Conservation (phyloP, 2,113 vertebrate genomes). For the Clarias batrachus region DNA sequence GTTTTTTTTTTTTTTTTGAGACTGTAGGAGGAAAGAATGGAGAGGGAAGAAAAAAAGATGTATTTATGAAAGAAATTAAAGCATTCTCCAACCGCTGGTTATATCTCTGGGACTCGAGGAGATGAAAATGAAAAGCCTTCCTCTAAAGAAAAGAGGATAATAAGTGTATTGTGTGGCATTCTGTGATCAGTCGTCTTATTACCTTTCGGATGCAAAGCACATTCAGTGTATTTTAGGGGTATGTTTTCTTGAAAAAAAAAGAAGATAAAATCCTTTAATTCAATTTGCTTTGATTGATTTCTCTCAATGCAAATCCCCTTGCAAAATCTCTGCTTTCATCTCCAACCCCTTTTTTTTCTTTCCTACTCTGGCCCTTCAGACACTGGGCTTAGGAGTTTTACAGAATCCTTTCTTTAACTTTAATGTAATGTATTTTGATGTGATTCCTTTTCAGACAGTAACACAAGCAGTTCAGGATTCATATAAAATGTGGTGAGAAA, state of each 20-base stretch:
- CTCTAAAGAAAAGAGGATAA: conserved; percentile 13
- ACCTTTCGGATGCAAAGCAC: background rate
- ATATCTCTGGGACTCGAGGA: conserved; percentile 54
- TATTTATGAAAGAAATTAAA: conserved; percentile 17
- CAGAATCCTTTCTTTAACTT: conserved; percentile 25
- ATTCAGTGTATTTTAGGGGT: background rate
- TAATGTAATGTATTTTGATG: background rate
- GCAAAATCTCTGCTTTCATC: conserved; percentile 14
- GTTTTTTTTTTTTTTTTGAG: conserved; percentile 59
- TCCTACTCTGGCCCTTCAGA: conserved; percentile 12
- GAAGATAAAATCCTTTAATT: conserved; percentile 33
- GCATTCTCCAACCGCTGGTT: conserved; percentile 54
- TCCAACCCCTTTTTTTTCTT: background rate
- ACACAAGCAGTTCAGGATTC: conserved; percentile 15
- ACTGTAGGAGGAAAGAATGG: conserved; percentile 54
- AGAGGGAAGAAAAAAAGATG: conserved; percentile 45
- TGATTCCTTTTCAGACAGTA: background rate
- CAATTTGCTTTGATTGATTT: conserved; percentile 29
- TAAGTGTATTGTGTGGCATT: background rate
- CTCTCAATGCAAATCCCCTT: conserved; percentile 17
- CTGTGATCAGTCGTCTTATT: conserved; percentile 31
- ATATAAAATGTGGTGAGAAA: background rate
- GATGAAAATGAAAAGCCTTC: conserved; percentile 29
- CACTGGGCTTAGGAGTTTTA: conserved; percentile 18
- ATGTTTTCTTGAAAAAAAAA: conserved; percentile 2